Percentiles rank a stretch among this genome's conserved stretches.
Conservation (phyloP, 35 echinoderm and acorn worm genomes). For the Strongylocentrotus purpuratus region DNA sequence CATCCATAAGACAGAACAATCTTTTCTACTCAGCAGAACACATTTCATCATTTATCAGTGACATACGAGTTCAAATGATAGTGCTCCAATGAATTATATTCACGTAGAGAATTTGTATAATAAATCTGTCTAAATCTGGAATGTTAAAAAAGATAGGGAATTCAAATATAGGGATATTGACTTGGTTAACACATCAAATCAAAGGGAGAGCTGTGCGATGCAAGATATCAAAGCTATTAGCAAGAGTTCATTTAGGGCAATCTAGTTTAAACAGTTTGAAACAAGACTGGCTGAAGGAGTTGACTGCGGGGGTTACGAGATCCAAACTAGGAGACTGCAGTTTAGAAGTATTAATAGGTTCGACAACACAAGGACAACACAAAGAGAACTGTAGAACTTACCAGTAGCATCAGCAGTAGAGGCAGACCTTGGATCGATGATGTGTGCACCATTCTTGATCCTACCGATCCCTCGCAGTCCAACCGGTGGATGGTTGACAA, state of each 20-base stretch:
- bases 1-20: neutral
- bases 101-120: neutral
- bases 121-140: neutral
- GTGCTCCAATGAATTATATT: neutral
- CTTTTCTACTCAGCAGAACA: neutral
- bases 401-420: constrained; percentile 5
- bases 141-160: neutral
- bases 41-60: neutral
- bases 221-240: neutral
- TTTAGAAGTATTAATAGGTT: neutral
- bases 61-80: neutral
- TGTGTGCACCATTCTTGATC: neutral
- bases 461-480: constrained; percentile 49
- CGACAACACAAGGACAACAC: neutral
- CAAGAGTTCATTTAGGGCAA: neutral
- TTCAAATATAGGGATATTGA: neutral
- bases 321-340: neutral
- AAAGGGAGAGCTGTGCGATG: neutral
- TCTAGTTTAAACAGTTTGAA: neutral
- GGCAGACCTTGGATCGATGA: neutral
- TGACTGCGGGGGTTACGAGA: neutral
- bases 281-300: neutral
- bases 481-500: constrained; percentile 89
- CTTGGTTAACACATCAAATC: constrained; percentile 1
- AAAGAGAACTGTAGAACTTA: neutral